These are phyloP conservation scores for Xestia ashworthii DNA, from an alignment of 2,888 invertebrate genomes.

Conservation along the genomic window DNA sequence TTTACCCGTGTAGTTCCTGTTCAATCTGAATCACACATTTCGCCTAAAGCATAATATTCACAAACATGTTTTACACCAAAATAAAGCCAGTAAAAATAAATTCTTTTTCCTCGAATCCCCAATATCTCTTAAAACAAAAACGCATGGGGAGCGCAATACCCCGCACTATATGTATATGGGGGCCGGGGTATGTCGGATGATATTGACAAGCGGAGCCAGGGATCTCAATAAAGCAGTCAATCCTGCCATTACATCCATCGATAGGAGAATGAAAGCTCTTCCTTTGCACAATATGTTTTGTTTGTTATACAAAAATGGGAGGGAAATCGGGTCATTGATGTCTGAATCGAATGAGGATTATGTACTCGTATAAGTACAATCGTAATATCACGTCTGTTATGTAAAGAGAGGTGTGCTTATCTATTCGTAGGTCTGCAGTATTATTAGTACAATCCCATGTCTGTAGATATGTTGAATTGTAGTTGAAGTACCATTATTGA, in stretches of 20 bases:
- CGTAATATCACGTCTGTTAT: background rate
- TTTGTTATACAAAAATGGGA: conserved; percentile 26
- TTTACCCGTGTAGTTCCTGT: too few species aligned
- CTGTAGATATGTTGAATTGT: background rate
- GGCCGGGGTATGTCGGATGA: conserved; percentile 52
- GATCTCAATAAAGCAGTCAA: conserved; percentile 66
- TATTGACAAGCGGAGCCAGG: conserved; percentile 63
- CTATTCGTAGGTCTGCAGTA: background rate
- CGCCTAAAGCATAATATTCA: background rate
- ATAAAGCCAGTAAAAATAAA: conserved; percentile 16
- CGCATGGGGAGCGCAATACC: conserved; percentile 38
- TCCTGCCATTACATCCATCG: conserved; percentile 40
- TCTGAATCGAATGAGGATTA: background rate
- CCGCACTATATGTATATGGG: conserved; percentile 50
- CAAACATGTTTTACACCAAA: background rate
- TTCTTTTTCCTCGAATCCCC: background rate
- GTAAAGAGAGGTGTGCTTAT: background rate
- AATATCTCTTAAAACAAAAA: conserved; percentile 39
- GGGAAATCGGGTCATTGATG: background rate
- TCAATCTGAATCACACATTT: background rate
- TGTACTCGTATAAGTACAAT: background rate
- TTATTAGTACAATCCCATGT: background rate
- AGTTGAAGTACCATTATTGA: background rate
- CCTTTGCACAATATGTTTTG: conserved; percentile 34
- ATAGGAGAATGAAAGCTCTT: conserved; percentile 31